Percentiles rank a stretch among this genome's conserved stretches.
These are phyloP conservation scores for Mythimna pallens DNA, from an alignment of 2,888 invertebrate genomes.

Conservation along the genomic window DNA sequence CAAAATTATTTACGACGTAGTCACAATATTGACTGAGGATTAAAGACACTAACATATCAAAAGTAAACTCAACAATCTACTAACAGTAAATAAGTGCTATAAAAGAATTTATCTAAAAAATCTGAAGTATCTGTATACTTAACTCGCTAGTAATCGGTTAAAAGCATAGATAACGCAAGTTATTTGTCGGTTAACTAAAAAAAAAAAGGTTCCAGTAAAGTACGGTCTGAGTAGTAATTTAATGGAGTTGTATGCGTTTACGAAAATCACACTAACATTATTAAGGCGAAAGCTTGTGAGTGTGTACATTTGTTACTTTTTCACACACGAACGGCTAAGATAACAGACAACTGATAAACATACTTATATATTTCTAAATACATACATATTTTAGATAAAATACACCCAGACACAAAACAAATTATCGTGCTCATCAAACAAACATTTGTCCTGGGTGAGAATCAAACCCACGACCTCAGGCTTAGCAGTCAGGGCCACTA, in stretches of 20 bases:
- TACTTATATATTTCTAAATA: no score
- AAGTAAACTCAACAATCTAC: constrained; percentile 38
- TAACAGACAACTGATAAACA: no score
- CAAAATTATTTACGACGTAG: constrained; percentile 7
- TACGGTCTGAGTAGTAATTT: constrained; percentile 35
- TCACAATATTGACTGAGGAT: constrained; percentile 43
- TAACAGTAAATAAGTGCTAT: constrained; percentile 37
- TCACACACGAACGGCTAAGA: no score
- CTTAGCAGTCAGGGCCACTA: no score
- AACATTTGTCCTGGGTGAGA: no score
- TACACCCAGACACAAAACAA: no score
- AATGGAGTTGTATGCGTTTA: constrained; percentile 1
- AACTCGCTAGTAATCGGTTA: constrained; percentile 60
- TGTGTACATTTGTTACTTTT: no score
- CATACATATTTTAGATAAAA: no score
- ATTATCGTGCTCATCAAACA: no score
- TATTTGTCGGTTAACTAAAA: constrained; percentile 55
- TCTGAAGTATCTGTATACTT: constrained; percentile 55
- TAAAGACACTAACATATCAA: constrained; percentile 30
- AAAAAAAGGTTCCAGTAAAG: constrained; percentile 55
- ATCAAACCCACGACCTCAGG: no score
- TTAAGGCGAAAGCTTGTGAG: not conserved
- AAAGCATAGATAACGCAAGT: constrained; percentile 62
- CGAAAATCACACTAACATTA: not conserved
- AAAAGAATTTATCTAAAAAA: constrained; percentile 61